Evolutionary conservation across 2,888 invertebrate species (phyloP).

Genomic region (Melinaea menophilus): DNA sequence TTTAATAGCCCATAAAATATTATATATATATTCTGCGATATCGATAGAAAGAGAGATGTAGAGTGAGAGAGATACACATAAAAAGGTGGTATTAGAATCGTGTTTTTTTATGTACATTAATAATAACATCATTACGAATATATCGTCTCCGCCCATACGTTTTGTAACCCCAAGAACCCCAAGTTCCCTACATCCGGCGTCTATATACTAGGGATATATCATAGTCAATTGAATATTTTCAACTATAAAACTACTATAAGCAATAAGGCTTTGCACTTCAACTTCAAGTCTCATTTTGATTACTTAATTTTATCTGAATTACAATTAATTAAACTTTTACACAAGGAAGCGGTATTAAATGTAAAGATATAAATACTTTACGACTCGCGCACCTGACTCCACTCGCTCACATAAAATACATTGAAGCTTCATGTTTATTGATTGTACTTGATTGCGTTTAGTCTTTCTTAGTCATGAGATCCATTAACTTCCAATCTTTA

Average conservation of each 20-base stretch:
- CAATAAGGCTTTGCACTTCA: too few species aligned
- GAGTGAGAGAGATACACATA: background rate
- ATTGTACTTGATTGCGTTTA: background rate
- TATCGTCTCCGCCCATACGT: conserved; percentile 65
- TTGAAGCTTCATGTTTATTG: too few species aligned
- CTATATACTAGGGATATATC: conserved; percentile 17
- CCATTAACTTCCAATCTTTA: background rate
- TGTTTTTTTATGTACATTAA: conserved; percentile 35
- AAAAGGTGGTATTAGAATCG: background rate
- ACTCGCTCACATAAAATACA: too few species aligned
- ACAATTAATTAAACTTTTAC: too few species aligned
- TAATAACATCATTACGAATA: conserved; percentile 64
- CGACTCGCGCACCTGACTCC: too few species aligned
- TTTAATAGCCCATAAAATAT: background rate
- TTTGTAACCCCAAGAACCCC: conserved; percentile 55
- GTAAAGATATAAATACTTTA: too few species aligned
- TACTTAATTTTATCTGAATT: too few species aligned
- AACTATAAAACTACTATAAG: too few species aligned
- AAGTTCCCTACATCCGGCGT: conserved; percentile 51
- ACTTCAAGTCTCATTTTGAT: too few species aligned
- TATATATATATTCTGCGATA: too few species aligned
- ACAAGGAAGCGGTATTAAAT: too few species aligned
- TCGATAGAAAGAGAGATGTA: background rate
- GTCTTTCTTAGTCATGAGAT: background rate
- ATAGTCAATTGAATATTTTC: conserved; percentile 7